Conservation (phyloP, 1,140 invertebrate species). For the Lepeophtheirus salmonis region DNA sequence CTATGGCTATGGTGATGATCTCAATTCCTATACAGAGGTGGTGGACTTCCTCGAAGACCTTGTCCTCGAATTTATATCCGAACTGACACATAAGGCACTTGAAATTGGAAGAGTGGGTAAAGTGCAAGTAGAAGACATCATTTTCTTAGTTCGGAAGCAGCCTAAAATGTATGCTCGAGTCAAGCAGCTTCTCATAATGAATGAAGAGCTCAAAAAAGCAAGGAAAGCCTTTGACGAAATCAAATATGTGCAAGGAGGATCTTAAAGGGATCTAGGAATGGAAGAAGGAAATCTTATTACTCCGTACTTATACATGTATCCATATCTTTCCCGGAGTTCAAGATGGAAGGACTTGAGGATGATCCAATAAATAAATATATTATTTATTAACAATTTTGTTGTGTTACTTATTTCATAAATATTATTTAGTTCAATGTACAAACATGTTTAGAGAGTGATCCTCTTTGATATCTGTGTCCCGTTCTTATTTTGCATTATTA, state of each 20-base stretch:
- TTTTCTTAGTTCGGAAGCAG: conserved; percentile 95
- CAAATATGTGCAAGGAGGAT: conserved; percentile 48
- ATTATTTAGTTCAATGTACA: too few relatives aligned
- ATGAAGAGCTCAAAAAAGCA: conserved; percentile 95
- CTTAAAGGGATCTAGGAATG: too few relatives aligned
- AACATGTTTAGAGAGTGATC: too few relatives aligned
- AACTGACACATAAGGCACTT: conserved; percentile 78
- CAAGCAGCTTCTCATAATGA: conserved; percentile 92
- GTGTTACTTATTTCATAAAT: too few relatives aligned
- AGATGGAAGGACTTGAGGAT: too few relatives aligned
- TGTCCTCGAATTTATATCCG: conserved; percentile 92
- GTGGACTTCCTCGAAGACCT: conserved; percentile 93
- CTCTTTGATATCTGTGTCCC: too few relatives aligned
- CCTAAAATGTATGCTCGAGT: conserved; percentile 90
- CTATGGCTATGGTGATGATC: conserved; percentile 99
- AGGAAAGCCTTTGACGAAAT: conserved; percentile 99
- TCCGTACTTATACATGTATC: too few relatives aligned
- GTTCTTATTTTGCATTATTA: too few relatives aligned
- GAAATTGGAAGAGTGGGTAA: conserved; percentile 82
- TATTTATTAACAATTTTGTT: too few relatives aligned
- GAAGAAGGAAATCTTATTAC: too few relatives aligned
- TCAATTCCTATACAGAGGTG: conserved; percentile 96
- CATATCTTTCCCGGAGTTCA: too few relatives aligned
- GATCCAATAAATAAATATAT: too few relatives aligned
- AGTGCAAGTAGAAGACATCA: conserved; percentile 93